phyloP scores from a whole-genome alignment of 2,888 invertebrate genomes.

The Aquatica leii region DNA sequence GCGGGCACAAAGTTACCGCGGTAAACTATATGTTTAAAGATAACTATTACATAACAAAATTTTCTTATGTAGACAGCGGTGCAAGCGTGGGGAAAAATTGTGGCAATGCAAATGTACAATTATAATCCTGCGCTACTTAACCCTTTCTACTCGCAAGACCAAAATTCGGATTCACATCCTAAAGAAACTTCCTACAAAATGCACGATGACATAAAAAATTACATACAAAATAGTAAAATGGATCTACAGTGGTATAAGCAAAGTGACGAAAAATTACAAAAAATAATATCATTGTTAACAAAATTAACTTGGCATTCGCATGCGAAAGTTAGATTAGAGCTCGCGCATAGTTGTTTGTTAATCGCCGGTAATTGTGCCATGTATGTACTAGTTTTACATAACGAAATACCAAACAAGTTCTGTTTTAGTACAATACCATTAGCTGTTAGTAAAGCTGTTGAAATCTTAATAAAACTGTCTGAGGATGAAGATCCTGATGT shows the following conservation, averaged over 20 bases:
- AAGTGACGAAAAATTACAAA: constrained; percentile 66
- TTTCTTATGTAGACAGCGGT: constrained; percentile 56
- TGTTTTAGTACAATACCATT: constrained; percentile 67
- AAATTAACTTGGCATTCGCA: constrained; percentile 69
- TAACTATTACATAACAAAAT: not conserved
- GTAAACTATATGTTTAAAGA: no score
- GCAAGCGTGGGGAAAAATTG: constrained; percentile 60
- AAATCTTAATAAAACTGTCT: constrained; percentile 72
- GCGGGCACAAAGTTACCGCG: constrained; percentile 69
- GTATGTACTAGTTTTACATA: constrained; percentile 56
- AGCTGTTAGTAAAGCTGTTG: constrained; percentile 69
- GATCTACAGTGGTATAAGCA: constrained; percentile 67
- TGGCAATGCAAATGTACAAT: constrained; percentile 62
- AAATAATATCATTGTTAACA: constrained; percentile 63
- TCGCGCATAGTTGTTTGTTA: constrained; percentile 67
- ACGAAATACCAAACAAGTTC: constrained; percentile 16
- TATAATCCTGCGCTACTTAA: constrained; percentile 45
- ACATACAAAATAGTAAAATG: constrained; percentile 57
- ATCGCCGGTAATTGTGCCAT: constrained; percentile 67
- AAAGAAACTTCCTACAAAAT: constrained; percentile 40
- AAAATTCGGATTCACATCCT: no score
- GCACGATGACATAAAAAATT: constrained; percentile 54
- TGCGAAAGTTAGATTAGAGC: constrained; percentile 68
- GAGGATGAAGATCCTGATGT: constrained; percentile 71
- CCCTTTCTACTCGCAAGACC: constrained; percentile 1